phyloP scores from a whole-genome alignment of 2,113 vertebrate genomes.

The Syngnathus scovelli region DNA sequence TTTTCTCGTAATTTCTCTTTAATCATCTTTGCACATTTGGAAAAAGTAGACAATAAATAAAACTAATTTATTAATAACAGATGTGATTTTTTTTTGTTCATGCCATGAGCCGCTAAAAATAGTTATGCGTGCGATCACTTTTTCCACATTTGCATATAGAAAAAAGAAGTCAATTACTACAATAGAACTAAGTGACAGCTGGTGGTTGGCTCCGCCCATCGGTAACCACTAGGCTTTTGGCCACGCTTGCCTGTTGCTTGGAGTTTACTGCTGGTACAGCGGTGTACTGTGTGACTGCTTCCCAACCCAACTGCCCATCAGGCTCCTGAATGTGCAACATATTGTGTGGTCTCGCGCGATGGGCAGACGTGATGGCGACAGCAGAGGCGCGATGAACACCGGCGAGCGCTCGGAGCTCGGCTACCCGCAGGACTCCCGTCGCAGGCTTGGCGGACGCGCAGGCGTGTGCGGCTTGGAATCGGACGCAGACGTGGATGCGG shows the following conservation, averaged over 20 bases:
- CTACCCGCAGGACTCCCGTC: slow-evolving; percentile 43
- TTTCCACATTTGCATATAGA: neutral
- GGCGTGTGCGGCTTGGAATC: neutral
- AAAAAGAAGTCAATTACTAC: neutral
- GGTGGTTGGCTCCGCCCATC: slow-evolving; percentile 36
- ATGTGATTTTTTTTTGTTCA: no score
- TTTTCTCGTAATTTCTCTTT: no score
- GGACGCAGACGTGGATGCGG: slow-evolving; percentile 10
- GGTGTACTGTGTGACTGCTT: neutral
- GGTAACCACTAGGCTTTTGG: slow-evolving; percentile 6
- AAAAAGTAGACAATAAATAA: no score
- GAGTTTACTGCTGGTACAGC: neutral
- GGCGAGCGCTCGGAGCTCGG: slow-evolving; percentile 49
- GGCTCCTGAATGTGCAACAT: slow-evolving; percentile 8
- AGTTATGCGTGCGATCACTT: neutral
- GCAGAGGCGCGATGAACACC: slow-evolving; percentile 53
- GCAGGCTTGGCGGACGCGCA: neutral
- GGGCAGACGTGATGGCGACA: slow-evolving; percentile 59
- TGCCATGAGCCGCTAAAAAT: no score
- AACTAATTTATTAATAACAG: no score
- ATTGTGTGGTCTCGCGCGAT: slow-evolving; percentile 27
- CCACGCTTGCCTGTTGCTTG: slow-evolving; percentile 39
- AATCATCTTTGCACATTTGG: no score
- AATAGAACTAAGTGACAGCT: slow-evolving; percentile 9
- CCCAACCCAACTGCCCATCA: neutral